phyloP scores from a whole-genome alignment of 2,113 vertebrate species.

The Siniperca chuatsi region DNA sequence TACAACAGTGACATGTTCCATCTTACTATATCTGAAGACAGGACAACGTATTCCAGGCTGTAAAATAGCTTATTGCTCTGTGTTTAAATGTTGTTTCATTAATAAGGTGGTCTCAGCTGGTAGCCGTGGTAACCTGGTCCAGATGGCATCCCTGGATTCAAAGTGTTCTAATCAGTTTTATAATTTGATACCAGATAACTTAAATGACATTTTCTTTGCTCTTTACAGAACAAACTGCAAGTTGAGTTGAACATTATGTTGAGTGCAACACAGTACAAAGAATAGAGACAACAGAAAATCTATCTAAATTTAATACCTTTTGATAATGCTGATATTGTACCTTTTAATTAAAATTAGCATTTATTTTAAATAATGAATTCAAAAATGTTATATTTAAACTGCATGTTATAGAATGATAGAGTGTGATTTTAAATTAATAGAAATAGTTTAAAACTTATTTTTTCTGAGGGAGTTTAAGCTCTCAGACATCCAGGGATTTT shows the following conservation, averaged over 20 bases:
- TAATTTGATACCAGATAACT: conserved; percentile 19
- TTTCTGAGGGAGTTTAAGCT: too few relatives aligned
- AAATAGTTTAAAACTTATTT: too few relatives aligned
- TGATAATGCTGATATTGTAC: not conserved
- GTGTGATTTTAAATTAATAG: too few relatives aligned
- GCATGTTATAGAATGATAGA: too few relatives aligned
- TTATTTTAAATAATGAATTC: not conserved
- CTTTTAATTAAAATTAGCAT: not conserved
- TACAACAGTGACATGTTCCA: not conserved
- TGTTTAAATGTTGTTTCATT: not conserved
- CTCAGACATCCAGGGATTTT: too few relatives aligned
- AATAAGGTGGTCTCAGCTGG: conserved; percentile 28
- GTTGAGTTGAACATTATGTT: too few relatives aligned
- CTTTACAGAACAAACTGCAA: too few relatives aligned
- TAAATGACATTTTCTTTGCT: conserved; percentile 23
- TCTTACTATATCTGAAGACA: not conserved
- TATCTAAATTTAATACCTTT: too few relatives aligned
- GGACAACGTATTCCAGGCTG: not conserved
- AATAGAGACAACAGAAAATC: too few relatives aligned
- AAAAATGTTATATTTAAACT: not conserved
- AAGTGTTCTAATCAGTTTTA: conserved; percentile 29
- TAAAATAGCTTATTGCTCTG: not conserved
- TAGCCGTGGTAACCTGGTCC: conserved; percentile 33
- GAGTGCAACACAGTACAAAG: too few relatives aligned
- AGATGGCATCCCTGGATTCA: conserved; percentile 39